Conservation (phyloP, 1,140 invertebrate species). For the Drosophila eugracilis region DNA sequence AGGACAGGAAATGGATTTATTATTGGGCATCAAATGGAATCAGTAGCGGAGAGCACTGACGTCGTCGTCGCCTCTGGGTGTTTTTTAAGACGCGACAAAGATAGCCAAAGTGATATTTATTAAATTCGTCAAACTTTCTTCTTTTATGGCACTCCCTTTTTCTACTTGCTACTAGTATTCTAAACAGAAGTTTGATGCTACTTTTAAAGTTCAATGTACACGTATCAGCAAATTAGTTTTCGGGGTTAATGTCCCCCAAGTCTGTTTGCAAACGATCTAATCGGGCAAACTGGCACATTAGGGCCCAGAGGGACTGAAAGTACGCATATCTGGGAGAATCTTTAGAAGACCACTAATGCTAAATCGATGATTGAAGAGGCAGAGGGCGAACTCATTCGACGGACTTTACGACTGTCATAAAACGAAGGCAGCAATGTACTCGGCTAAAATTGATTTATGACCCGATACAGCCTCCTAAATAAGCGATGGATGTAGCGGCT, state of each 20-base stretch:
- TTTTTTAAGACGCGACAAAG: no score
- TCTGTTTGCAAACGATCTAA: conserved; percentile 39
- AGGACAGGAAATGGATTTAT: conserved; percentile 25
- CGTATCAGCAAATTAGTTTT: neutral
- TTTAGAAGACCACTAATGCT: conserved; percentile 45
- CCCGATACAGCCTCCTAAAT: conserved; percentile 48
- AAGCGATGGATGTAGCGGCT: conserved; percentile 37
- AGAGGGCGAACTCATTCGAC: conserved; percentile 18
- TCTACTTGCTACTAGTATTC: no score
- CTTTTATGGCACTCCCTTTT: no score
- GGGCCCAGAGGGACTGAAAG: conserved; percentile 4
- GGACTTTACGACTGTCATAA: conserved; percentile 62
- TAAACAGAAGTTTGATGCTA: no score
- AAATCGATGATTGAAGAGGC: conserved; percentile 65
- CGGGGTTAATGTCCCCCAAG: conserved; percentile 38
- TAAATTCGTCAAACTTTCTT: no score
- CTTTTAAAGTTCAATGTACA: conserved; percentile 56
- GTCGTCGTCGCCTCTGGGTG: no score
- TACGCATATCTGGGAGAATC: conserved; percentile 20
- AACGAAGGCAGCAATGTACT: conserved; percentile 12
- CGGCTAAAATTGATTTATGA: conserved; percentile 63
- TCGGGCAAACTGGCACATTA: conserved; percentile 48
- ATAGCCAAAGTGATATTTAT: no score
- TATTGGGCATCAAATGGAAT: conserved; percentile 11
- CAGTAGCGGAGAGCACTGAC: no score